Base-by-base conservation (phyloP, 2,113 vertebrate species). In the Dipodomys stephensi region DNA sequence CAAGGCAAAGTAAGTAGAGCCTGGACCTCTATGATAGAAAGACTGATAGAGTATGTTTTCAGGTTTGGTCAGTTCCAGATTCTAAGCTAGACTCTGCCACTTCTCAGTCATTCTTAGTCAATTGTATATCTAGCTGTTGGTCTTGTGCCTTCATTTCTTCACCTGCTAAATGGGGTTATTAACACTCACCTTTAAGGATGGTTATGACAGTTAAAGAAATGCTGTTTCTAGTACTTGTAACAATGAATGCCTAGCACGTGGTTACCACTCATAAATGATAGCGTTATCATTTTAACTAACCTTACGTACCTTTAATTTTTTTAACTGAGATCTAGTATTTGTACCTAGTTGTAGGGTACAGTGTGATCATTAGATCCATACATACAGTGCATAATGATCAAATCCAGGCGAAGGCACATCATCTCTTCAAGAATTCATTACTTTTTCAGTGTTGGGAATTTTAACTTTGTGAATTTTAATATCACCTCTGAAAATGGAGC, bases 221-320 rank as follows among this genome's bases (percentile, higher is more conserved):
- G 2, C 7, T 86, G 5, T 1, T 28, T 67, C 68, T 91, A 65
- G 30, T 71, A 57, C 28, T 73, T 76, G 46, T 83, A 32, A 73
- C 68, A 93, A 11, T 73, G 28, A 93, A 11, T 73, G 28, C 6
- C 2, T 87, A 60, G 46, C 16, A 64, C 8, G 12, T 23, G 23
- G 39, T n/a, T 87, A 80, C 53, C 53, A 27, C 19, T 92, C 39
- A 27, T 46, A 79, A 77, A 19, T 77, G 13, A 91, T 39, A 80
- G 71, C 81, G 74, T 95, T 44, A 28, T 87, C 39, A 60, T 90
- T 80, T 91, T 71, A 82, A 53, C 60, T 62, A 67, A 49, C n/a
- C 22, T 73, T 82, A 27, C 64, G 57, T 10, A 13, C 12, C 49
- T 49, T 49, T 49, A 13, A 49, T 49, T 53, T 23, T 68, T 78